phyloP scores from a whole-genome alignment of 2,113 vertebrate species.

The Cromileptes altivelis region DNA sequence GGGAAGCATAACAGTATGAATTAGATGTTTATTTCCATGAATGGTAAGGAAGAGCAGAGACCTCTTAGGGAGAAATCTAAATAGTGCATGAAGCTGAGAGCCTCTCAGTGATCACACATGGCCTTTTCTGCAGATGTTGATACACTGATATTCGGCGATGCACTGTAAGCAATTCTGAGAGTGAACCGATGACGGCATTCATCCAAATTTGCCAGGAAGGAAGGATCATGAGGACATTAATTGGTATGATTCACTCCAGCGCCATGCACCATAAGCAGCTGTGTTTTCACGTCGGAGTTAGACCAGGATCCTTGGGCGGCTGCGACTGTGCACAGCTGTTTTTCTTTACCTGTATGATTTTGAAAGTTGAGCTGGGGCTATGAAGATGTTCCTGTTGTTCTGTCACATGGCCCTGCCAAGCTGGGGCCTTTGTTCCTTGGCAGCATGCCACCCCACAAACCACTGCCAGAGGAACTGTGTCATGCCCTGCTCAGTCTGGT shows the following conservation, averaged over 20 bases:
- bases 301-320: conserved; percentile 8
- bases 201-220: conserved; percentile 65
- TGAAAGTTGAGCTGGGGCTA: conserved; percentile 40
- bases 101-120: conserved; percentile 52
- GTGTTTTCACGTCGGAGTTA: conserved; percentile 43
- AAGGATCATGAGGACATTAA: conserved; percentile 70
- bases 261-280: conserved; percentile 60
- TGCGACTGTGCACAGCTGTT: conserved; percentile 40
- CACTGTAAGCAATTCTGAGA: conserved; percentile 17
- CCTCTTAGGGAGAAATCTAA: conserved; percentile 37
- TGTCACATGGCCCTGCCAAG: conserved; percentile 59
- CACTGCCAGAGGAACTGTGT: conserved; percentile 69
- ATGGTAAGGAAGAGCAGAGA: conserved; percentile 41
- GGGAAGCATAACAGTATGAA: conserved; percentile 9
- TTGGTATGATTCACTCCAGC: conserved; percentile 61
- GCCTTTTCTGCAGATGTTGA: conserved; percentile 68
- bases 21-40: conserved; percentile 51
- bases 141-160: conserved; percentile 46
- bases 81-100: conserved; percentile 50
- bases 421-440: conserved; percentile 66
- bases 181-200: conserved; percentile 43
- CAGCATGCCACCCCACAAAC: conserved; percentile 63
- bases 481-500: conserved; percentile 64
- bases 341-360: conserved; percentile 57
- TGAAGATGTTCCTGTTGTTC: conserved; percentile 67